These are phyloP conservation scores for Caranx melampygus DNA, from an alignment of 2,113 vertebrate species.

Conservation along the genomic window DNA sequence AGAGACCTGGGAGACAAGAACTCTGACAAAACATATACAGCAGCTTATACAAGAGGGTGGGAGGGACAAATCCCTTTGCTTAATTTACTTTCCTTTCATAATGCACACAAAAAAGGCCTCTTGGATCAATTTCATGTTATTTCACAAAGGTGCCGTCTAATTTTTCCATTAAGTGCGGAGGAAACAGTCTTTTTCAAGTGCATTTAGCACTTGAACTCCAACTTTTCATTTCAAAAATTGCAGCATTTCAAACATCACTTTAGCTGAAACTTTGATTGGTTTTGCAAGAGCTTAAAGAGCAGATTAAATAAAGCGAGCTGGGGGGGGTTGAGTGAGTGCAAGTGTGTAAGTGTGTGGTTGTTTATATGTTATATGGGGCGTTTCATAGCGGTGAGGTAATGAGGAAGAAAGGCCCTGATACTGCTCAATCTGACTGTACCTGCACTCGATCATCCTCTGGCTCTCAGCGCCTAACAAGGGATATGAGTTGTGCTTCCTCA, in stretches of 20 bases:
- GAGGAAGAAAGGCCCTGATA: conserved; percentile 24
- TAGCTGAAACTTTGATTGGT: neutral
- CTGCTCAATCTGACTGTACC: conserved; percentile 40
- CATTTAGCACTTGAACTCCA: neutral
- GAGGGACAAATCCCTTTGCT: conserved; percentile 1
- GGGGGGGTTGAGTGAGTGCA: neutral
- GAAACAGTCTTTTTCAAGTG: neutral
- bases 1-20: conserved; percentile 22
- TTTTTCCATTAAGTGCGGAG: neutral
- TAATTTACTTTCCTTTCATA: neutral
- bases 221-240: neutral
- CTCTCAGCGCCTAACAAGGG: conserved; percentile 55
- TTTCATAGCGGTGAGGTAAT: conserved; percentile 35
- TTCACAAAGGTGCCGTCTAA: neutral
- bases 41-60: neutral
- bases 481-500: conserved; percentile 58
- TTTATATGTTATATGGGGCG: conserved; percentile 30
- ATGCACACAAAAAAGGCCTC: neutral
- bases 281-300: neutral
- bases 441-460: conserved; percentile 59
- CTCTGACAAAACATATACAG: conserved; percentile 20
- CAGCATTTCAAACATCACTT: neutral
- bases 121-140: neutral
- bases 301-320: neutral
- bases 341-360: neutral